Conservation (phyloP, 2,888 invertebrate species). For the Creontiades dilutus region DNA sequence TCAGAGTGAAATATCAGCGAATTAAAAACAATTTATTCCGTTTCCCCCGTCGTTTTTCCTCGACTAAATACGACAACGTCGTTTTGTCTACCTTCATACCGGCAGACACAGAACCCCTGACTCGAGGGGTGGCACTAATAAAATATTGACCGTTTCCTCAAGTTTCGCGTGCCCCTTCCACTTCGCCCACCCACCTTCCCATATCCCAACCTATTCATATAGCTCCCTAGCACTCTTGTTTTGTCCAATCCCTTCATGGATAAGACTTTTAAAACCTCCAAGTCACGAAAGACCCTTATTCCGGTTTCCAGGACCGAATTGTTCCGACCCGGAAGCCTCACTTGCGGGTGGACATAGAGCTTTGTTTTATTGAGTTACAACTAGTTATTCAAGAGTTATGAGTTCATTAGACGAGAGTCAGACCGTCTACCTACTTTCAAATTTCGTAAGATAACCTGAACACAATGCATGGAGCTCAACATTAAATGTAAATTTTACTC, state of each 20-base stretch:
- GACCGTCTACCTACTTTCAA: too few species aligned
- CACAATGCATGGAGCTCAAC: too few species aligned
- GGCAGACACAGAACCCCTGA: too few species aligned
- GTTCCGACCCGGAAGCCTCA: background rate
- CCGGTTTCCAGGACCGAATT: background rate
- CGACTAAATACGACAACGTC: background rate
- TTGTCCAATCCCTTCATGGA: background rate
- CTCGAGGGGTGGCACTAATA: background rate
- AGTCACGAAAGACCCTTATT: background rate
- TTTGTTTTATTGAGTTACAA: background rate
- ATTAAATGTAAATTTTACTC: too few species aligned
- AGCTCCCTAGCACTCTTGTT: background rate
- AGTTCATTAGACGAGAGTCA: too few species aligned
- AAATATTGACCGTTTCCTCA: constrained; percentile 21
- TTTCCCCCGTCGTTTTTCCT: background rate
- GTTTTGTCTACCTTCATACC: background rate
- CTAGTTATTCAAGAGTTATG: too few species aligned
- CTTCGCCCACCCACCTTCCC: background rate
- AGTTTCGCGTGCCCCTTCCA: background rate
- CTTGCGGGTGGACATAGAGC: constrained; percentile 2
- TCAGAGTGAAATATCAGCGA: constrained; percentile 19
- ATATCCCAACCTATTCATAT: background rate
- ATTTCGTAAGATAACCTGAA: too few species aligned
- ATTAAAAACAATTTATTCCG: constrained; percentile 17
- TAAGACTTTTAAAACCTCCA: constrained; percentile 5